Evolutionary conservation across 2,888 invertebrate species (phyloP), one percentile per base, ranked within the genome.

Genomic region (Leucania comma): DNA sequence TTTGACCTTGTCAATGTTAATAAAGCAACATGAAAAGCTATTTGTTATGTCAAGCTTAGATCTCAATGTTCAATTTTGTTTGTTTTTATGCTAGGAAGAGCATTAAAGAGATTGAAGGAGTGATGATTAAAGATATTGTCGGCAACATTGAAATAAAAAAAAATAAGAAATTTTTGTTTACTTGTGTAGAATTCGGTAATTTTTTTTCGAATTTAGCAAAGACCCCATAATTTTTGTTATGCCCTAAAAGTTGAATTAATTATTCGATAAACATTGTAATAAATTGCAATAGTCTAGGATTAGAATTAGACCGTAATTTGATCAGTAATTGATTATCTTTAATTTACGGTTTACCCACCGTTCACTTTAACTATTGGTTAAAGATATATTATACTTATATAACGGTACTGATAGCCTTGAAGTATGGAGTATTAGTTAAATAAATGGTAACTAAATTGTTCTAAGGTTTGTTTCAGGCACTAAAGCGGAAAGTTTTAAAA

Each of bases 301-400:
- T 75, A 53, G 66, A 65, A 75, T 64, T 68, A 72, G 70, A 80
- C 60, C 67, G 67, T 73, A 63, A 72, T 69, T 71, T 64, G 68
- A 67, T 80, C 50, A 65, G 64, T 77, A 67, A 77, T 72, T 80
- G 68, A 83, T 85, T 71, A 80, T 77, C 57, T 72, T 53, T 50
- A 66, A 58, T 70, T 84, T 58, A 73, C 68, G 60, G 54, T 71
- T 50, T 69, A 70, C 72, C 72, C 62, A 70, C 70, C 76, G 77
- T 75, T 85, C 83, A 80, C 85, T 85, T 82, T 72, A 80, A 71
- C 66, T 54, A 60, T 65, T 76, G 12, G 72, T 77, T 75, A 62
- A 71, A 74, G 0, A 63, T 64, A 62, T 38, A 58, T 50, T 79
- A 69, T 20, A 42, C 38, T 38, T 72, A 66, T 78, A 72, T 71